These are phyloP conservation scores for Mastacembelus armatus DNA, from an alignment of 2,797 vertebrate genomes.

Conservation along the genomic window DNA sequence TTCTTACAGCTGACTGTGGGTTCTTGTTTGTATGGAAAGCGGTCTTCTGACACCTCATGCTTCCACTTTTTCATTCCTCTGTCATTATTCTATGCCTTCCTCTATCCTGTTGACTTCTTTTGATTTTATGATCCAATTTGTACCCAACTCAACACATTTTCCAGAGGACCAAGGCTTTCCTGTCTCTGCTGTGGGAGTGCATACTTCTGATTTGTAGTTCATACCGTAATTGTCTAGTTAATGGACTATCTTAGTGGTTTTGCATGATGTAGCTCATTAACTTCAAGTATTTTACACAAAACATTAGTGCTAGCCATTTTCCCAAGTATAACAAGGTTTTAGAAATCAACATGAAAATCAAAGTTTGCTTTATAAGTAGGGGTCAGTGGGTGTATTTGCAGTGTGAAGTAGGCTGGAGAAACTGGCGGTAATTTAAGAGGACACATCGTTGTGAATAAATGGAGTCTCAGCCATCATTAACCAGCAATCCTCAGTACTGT, in stretches of 20 bases:
- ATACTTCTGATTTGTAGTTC: constrained; percentile 8
- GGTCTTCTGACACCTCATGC: too few species aligned
- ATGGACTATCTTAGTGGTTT: constrained; percentile 2
- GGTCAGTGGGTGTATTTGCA: not conserved
- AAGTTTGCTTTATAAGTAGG: not conserved
- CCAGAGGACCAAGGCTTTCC: not conserved
- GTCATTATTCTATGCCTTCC: not conserved
- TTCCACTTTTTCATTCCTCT: constrained; percentile 11
- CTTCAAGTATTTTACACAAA: not conserved
- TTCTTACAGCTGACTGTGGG: too few species aligned
- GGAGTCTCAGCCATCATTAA: too few species aligned
- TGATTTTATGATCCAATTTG: not conserved
- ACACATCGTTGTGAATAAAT: too few species aligned
- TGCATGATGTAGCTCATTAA: constrained; percentile 25
- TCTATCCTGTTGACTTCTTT: not conserved
- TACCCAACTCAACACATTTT: not conserved
- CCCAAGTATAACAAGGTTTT: not conserved
- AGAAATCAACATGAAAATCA: not conserved
- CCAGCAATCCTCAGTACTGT: too few species aligned
- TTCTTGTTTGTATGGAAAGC: too few species aligned
- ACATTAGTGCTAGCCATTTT: not conserved
- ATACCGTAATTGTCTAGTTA: constrained; percentile 25
- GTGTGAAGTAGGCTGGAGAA: too few species aligned
- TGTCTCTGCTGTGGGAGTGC: not conserved
- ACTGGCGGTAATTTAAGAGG: too few species aligned